These are phyloP conservation scores for Lampris incognitus DNA, from an alignment of 2,113 vertebrate species.

Conservation along the genomic window DNA sequence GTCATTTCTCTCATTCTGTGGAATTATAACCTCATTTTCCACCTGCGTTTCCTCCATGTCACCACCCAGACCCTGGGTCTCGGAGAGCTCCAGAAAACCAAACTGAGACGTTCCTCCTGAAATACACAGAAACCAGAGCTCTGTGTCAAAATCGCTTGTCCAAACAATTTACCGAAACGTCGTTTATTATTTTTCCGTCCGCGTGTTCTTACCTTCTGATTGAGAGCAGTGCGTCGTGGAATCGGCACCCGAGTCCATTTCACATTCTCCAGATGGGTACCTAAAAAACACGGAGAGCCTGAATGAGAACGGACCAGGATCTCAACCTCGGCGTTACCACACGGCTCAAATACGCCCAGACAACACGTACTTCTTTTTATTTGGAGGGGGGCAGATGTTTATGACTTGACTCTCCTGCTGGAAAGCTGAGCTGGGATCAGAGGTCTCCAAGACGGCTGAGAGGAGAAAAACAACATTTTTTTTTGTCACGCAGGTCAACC, in stretches of 20 bases:
- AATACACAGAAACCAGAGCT: neutral
- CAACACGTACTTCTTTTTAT: constrained; percentile 67
- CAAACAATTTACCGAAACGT: no score
- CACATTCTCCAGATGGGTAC: constrained; percentile 45
- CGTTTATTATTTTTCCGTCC: neutral
- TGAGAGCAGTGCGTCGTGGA: constrained; percentile 77
- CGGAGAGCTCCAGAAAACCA: constrained; percentile 89
- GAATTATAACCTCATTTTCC: neutral
- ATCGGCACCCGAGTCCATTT: constrained; percentile 76
- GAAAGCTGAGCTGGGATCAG: constrained; percentile 46
- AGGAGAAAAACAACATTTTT: neutral
- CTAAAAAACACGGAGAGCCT: constrained; percentile 39
- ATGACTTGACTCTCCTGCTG: constrained; percentile 77
- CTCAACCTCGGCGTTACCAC: neutral
- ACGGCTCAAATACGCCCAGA: neutral
- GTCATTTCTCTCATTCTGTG: constrained; percentile 31
- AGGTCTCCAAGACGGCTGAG: constrained; percentile 43
- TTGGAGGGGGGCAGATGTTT: constrained; percentile 46
- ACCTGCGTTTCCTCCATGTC: constrained; percentile 53
- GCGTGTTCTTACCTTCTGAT: constrained; percentile 65
- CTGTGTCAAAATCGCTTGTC: no score
- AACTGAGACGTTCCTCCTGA: constrained; percentile 87
- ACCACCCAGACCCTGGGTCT: constrained; percentile 88
- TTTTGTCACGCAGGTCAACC: neutral
- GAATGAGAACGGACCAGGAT: neutral